Evolutionary conservation across 1,140 invertebrate genomes (phyloP).

Genomic region (Rhopalosiphum padi): DNA sequence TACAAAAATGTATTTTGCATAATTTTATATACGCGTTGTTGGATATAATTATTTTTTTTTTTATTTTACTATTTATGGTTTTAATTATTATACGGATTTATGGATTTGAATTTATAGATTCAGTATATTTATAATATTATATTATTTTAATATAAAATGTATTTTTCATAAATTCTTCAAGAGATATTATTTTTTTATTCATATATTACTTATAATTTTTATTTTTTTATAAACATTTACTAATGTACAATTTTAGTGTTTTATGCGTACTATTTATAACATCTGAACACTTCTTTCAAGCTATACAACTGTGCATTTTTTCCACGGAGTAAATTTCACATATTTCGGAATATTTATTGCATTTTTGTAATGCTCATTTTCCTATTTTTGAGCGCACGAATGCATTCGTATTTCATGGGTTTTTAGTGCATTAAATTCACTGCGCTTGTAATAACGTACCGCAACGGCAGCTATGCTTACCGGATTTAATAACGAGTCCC

Average conservation of each 20-base stretch:
- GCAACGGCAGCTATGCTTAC: background rate
- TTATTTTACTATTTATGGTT: too few species aligned
- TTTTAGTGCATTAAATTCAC: background rate
- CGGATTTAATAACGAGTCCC: background rate
- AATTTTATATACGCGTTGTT: background rate
- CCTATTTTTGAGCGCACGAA: background rate
- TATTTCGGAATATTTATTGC: background rate
- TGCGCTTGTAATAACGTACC: background rate
- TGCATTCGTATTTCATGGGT: background rate
- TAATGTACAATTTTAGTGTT: background rate
- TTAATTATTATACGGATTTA: background rate
- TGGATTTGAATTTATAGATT: background rate
- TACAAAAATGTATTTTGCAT: background rate
- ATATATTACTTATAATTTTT: background rate
- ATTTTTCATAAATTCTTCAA: background rate
- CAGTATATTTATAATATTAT: background rate
- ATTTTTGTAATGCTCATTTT: background rate
- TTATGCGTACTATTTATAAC: background rate
- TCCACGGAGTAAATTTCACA: background rate
- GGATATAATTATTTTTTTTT: background rate
- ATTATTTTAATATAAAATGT: background rate
- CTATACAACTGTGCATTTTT: background rate
- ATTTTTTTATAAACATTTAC: background rate
- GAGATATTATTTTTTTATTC: background rate
- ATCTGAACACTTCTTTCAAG: background rate